Base-by-base conservation (phyloP, 2,888 invertebrate species). In the Tinea pellionella region DNA sequence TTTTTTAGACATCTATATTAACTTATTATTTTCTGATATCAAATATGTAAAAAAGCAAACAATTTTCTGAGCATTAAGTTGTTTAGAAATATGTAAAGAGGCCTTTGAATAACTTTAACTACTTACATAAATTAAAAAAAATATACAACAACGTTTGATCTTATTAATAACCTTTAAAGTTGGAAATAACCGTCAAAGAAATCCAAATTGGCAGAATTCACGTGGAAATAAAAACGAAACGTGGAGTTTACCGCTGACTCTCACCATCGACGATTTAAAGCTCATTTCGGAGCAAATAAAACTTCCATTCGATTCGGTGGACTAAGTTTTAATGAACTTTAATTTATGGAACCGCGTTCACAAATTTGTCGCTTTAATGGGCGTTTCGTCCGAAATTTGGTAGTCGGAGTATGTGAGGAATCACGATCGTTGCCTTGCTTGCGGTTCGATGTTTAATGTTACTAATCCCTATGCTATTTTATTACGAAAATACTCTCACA, bases 291-390 rank as follows among this genome's bases (percentile, higher is more conserved):
- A 64, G 65, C 68, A 71, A 72, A 73, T 70, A 69, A 72, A 75
- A 69, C 53, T 65, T 63, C 62, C 63, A 59, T 66, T 71, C 68
- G 68, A 66, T 67, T 65, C 61, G 69, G 63, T 64, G 65, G 67
- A 65, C 69, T 68, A 74, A 79, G 74, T 78, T 78, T 80, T 81
- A 81, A 82, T 80, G 78, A 79, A 80, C 69, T 72, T 75, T 75
- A 78, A 81, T 80, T 80, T 80, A 81, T 79, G 72, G 70, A 73
- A 69, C 66, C 67, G 65, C 68, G 68, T 65, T 68, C 70, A 77
- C 74, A 71, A 77, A 80, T 80, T 79, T 78, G 82, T 80, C 79
- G 77, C 74, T 72, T 79, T 80, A 77, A 80, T 71, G 69, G 73
- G 66, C 69, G 71, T 71, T 75, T 67, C 68, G 70, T 70, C 68